phyloP scores from a whole-genome alignment of 2,113 vertebrate species.

The Perca flavescens region DNA sequence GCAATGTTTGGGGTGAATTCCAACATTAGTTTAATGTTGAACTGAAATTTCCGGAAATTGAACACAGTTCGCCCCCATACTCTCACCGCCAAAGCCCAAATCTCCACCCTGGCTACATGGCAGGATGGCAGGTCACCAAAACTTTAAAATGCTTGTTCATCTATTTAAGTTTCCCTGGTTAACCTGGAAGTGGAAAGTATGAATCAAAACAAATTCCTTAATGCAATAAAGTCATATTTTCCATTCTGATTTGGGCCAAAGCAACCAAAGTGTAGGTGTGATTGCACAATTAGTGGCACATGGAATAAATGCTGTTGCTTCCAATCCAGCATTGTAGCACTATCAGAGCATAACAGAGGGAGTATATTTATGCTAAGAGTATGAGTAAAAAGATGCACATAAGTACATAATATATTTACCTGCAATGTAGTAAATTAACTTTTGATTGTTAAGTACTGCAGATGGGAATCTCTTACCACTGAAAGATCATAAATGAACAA shows the following conservation, averaged over 20 bases:
- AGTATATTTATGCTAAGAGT: slow-evolving; percentile 5
- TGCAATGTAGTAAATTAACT: background rate
- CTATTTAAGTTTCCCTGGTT: slow-evolving; percentile 1
- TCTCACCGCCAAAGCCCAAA: background rate
- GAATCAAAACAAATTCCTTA: slow-evolving; percentile 21
- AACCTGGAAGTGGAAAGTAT: slow-evolving; percentile 24
- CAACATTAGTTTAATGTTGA: background rate
- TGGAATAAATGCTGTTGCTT: background rate
- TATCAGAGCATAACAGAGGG: background rate
- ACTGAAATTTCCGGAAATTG: background rate
- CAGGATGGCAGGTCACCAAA: slow-evolving; percentile 14
- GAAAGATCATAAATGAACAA: slow-evolving; percentile 1
- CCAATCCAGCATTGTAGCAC: background rate
- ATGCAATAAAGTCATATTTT: slow-evolving; percentile 33
- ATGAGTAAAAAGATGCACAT: too few species aligned
- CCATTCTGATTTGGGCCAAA: slow-evolving; percentile 30
- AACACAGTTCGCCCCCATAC: background rate
- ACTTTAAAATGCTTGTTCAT: slow-evolving; percentile 6
- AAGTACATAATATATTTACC: background rate
- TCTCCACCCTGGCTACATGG: slow-evolving; percentile 3
- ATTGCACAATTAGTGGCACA: slow-evolving; percentile 11
- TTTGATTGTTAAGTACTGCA: background rate
- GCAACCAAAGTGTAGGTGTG: slow-evolving; percentile 11
- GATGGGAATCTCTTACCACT: background rate
- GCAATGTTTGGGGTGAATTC: background rate